Conservation (phyloP, 2,113 vertebrate genomes). For the Dunckerocampus dactyliophorus region DNA sequence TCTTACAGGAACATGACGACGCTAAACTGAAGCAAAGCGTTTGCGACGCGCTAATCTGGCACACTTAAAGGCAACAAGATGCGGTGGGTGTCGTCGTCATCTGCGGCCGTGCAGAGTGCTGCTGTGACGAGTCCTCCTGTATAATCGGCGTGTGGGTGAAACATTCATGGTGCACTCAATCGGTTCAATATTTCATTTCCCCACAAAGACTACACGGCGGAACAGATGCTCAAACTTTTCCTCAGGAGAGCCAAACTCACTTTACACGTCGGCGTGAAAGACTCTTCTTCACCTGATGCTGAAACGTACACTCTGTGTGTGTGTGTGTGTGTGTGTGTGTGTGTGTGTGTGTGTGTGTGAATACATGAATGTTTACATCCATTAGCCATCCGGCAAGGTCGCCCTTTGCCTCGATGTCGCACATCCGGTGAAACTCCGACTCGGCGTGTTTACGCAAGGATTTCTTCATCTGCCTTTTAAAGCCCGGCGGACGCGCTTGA, state of each 20-base stretch:
- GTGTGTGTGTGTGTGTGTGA: constrained; percentile 18
- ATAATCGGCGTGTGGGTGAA: constrained; percentile 69
- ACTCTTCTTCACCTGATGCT: neutral
- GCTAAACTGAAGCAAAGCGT: constrained; percentile 2
- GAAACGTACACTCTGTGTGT: neutral
- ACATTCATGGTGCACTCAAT: constrained; percentile 74
- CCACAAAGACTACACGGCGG: constrained; percentile 72
- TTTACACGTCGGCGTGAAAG: constrained; percentile 48
- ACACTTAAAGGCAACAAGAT: constrained; percentile 50
- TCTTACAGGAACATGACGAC: neutral
- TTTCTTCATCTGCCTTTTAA: constrained; percentile 71
- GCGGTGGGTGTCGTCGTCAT: neutral
- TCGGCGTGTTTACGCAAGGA: constrained; percentile 72
- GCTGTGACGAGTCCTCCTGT: constrained; percentile 42
- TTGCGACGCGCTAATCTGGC: constrained; percentile 17
- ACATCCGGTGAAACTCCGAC: constrained; percentile 68
- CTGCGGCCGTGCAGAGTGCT: constrained; percentile 48
- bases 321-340: constrained; percentile 38
- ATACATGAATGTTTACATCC: constrained; percentile 67
- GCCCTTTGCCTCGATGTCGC: constrained; percentile 66
- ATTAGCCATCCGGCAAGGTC: constrained; percentile 59
- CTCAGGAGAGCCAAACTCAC: constrained; percentile 65
- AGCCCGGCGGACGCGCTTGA: constrained; percentile 66
- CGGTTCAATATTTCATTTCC: constrained; percentile 75
- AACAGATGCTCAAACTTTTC: constrained; percentile 73